Conservation (phyloP, 2,113 vertebrate species). For the Pygoscelis antarcticus region DNA sequence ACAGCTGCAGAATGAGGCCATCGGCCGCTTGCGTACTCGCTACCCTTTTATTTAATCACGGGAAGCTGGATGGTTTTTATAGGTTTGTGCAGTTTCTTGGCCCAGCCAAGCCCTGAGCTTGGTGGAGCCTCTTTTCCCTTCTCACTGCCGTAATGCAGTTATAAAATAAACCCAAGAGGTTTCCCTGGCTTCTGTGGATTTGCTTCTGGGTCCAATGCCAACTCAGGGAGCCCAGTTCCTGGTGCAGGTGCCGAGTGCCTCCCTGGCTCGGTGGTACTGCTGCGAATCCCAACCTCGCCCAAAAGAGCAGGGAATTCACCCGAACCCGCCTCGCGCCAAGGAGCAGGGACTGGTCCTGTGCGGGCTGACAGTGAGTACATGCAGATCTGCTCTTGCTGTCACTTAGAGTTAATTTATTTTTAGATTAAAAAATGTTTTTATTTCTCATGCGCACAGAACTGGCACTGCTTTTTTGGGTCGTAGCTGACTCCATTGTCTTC, state of each 20-base stretch:
- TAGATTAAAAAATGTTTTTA: slow-evolving; percentile 24
- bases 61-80: background rate
- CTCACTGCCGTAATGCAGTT: background rate
- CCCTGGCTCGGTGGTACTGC: background rate
- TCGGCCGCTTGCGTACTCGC: background rate
- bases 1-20: background rate
- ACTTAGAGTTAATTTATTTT: slow-evolving; percentile 21
- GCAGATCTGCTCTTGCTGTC: background rate
- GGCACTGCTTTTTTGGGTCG: background rate
- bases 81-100: background rate
- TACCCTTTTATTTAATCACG: background rate
- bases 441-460: background rate
- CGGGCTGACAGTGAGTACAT: background rate
- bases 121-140: background rate
- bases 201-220: background rate
- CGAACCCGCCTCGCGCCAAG: background rate
- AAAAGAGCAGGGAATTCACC: background rate
- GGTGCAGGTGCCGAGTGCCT: background rate
- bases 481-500: slow-evolving; percentile 56
- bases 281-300: background rate
- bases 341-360: background rate
- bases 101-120: background rate
- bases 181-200: background rate
- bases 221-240: background rate
- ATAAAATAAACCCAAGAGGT: background rate